Conservation (phyloP, 2,797 vertebrate genomes). For the Acanthurus tractus region DNA sequence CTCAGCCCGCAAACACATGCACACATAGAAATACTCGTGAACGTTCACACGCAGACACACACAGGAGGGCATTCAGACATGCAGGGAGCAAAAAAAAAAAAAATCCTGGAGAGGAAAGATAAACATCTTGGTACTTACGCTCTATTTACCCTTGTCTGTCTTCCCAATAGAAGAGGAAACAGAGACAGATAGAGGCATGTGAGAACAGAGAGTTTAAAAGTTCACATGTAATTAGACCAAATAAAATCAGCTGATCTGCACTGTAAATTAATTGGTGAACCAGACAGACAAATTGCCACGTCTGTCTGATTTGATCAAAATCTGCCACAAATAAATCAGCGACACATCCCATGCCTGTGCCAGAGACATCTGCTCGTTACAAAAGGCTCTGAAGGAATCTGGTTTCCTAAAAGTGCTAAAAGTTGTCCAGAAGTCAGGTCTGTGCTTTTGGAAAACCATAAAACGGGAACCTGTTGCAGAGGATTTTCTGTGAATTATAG, state of each 20-base stretch:
- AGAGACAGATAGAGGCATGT: constrained; percentile 23
- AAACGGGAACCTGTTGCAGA: neutral
- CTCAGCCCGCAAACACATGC: constrained; percentile 10
- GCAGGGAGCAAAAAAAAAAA: constrained; percentile 21
- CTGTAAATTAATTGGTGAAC: constrained; percentile 26
- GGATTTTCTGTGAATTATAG: constrained; percentile 29
- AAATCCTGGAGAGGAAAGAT: constrained; percentile 52
- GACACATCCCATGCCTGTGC: constrained; percentile 7
- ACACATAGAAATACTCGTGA: neutral
- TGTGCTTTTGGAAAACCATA: constrained; percentile 7
- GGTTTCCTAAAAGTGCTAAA: constrained; percentile 34
- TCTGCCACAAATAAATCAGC: constrained; percentile 50
- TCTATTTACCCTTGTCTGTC: constrained; percentile 61
- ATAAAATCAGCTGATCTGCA: constrained; percentile 48
- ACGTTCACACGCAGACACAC: constrained; percentile 6
- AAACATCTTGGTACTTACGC: constrained; percentile 52
- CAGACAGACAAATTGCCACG: constrained; percentile 44
- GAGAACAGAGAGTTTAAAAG: constrained; percentile 49
- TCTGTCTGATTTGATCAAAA: constrained; percentile 49
- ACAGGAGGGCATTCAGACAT: neutral
- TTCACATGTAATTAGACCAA: constrained; percentile 43
- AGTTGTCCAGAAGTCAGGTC: constrained; percentile 12
- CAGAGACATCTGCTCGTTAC: constrained; percentile 58
- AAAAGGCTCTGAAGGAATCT: constrained; percentile 24
- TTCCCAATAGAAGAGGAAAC: constrained; percentile 39